A percentile compares a stretch with the other conserved stretches of the same genome.
Evolutionary conservation across 2,113 vertebrate genomes (phyloP).

Genomic region (Caranx melampygus): DNA sequence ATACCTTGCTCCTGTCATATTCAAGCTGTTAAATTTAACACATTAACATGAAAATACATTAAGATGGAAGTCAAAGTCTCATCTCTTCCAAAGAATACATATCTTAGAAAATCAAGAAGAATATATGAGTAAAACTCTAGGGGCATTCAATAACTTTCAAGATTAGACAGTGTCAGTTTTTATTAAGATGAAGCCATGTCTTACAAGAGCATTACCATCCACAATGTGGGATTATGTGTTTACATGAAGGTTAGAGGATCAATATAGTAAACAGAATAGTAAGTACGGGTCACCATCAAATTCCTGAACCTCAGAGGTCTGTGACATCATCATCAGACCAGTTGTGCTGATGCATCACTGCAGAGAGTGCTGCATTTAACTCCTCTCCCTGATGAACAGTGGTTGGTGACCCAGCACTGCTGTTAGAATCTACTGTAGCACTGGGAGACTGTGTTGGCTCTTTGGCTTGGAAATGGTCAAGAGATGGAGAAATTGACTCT

Average conservation of each 20-base stretch:
- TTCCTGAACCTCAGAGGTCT: slow-evolving; percentile 82
- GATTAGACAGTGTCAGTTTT: not conserved
- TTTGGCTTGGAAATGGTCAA: slow-evolving; percentile 83
- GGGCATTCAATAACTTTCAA: not conserved
- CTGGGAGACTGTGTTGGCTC: slow-evolving; percentile 56
- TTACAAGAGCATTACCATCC: not conserved
- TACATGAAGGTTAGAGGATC: slow-evolving; percentile 6
- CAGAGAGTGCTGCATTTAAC: slow-evolving; percentile 63
- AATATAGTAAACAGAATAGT: not conserved
- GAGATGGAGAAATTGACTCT: slow-evolving; percentile 83
- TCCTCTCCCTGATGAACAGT: slow-evolving; percentile 31
- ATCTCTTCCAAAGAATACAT: not conserved
- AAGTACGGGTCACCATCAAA: not conserved
- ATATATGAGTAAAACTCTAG: not conserved
- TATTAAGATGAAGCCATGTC: not conserved
- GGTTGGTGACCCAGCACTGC: slow-evolving; percentile 25
- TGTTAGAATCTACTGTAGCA: slow-evolving; percentile 30
- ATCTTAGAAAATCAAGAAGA: not conserved
- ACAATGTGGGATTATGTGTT: not conserved
- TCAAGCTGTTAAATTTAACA: not conserved
- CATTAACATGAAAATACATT: not conserved
- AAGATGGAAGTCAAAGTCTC: not conserved
- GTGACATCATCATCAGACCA: slow-evolving; percentile 85
- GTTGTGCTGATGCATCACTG: slow-evolving; percentile 72
- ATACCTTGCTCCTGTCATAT: not conserved